Conservation (phyloP, 2,113 vertebrate species). For the Formicarius rufipectus region DNA sequence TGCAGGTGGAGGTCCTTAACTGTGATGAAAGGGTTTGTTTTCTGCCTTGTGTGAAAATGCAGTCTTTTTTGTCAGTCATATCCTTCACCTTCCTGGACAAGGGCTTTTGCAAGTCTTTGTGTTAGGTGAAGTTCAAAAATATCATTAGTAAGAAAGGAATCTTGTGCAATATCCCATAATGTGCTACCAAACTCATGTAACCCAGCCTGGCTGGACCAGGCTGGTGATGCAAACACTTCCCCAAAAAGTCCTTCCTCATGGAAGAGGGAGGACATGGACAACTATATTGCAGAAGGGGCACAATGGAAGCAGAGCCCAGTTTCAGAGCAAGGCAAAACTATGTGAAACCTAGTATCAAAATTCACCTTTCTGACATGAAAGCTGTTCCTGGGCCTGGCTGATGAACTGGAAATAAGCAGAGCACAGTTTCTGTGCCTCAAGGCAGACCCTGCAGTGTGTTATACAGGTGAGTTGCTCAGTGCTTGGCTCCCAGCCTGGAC, state of each 20-base stretch:
- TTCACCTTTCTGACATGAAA: background rate
- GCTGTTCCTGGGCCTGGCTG: background rate
- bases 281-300: background rate
- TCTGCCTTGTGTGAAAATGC: background rate
- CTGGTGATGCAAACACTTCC: background rate
- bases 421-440: background rate
- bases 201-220: background rate
- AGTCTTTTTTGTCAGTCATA: background rate
- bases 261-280: background rate
- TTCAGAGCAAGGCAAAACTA: background rate
- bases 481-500: rapidly evolving
- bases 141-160: background rate
- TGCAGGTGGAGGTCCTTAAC: background rate
- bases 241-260: background rate
- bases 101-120: background rate
- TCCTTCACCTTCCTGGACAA: background rate
- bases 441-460: background rate
- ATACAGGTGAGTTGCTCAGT: background rate
- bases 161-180: background rate
- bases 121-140: background rate
- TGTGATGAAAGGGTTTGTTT: background rate
- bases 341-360: background rate
- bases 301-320: background rate
- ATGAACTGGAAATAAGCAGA: background rate
- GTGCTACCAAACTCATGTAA: background rate